Base-by-base conservation (phyloP, 2,888 invertebrate species). In the Catonia carolina region DNA sequence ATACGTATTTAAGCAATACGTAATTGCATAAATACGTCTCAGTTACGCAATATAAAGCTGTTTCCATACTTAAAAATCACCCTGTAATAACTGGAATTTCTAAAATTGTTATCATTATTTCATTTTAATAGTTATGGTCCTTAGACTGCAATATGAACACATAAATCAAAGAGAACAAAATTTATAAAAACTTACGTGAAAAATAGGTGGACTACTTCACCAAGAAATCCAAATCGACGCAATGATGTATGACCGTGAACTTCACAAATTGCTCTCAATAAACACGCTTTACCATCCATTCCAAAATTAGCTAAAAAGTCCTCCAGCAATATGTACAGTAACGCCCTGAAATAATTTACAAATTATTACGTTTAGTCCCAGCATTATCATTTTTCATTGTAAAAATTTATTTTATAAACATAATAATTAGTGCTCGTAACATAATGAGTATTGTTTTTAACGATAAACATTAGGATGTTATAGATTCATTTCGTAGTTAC, bases 191-290 rank as follows among this genome's bases (percentile, higher is more conserved):
- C 83, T 80, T 71, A 90, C 90, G 89, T 86, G 66, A 91, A 81
- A 70, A 91, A 89, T 5, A 91, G 71, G 69, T 88, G 87, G 63
- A 89, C 76, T 67, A 89, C 79, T 76, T 91, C 91, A 0, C 91
- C 91, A 41, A 90, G 71, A 50, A 91, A 79, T 4, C 91, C 91
- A 65, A 86, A 89, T 66, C 86, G 85, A 49, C 78, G 79, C 60
- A 89, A 72, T 0, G 85, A 84, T 8, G 27, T 27, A 67, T 86
- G 83, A 0, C 91, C 86, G 67, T 91, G 89, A 39, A 90, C 84
- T 73, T 91, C 91, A 67, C 91, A 91, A 60, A 91, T 90, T 1
- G 89, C 87, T 61, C 91, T 76, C 48, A 91, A 73, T 1, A 91
- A 72, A 68, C 91, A 91, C 2, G 89, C 89, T 67, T 83, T 86